Base-by-base conservation (phyloP, 2,797 vertebrate genomes). In the Melanogrammus aeglefinus region DNA sequence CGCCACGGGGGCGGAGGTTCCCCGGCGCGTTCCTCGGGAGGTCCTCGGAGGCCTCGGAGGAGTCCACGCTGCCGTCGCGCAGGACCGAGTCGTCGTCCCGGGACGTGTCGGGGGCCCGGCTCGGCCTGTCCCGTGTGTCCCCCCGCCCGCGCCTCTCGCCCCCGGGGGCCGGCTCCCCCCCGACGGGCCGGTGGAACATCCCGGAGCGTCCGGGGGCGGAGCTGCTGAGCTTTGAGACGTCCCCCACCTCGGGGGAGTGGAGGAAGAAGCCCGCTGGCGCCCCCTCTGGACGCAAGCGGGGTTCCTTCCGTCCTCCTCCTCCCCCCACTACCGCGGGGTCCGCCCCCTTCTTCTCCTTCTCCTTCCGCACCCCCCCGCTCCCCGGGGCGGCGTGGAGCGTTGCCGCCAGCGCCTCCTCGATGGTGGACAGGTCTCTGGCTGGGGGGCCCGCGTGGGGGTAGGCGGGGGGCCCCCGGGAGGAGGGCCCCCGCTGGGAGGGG, bases 181-280 rank as follows among this genome's bases (percentile, higher is more conserved):
- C 87, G 0, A 87, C 82, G 1, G 92, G 89, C 74, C 84, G 88
- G 63, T 83, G 75, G 76, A 92, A 89, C 76, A 92, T 72, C 3
- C 82, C 93, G 1, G 94, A 89, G 71, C 81, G 92, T 78, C 88
- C 88, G 0, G 94, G 93, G 69, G 94, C 92, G 0, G 94, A 94
- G 80, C 92, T 94, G 74, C 94, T 94, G 13, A 95, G 90, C 78
- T 83, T 89, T 13, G 80, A 76, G 21, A 82, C 79, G 8, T 86
- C 84, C 12, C 91, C 84, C 12, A 91, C 90, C 51, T 95, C 94
- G 0, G 94, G 94, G 1, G 91, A 94, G 80, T 97, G 96, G 77
- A 98, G 92, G 83, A 95, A 97, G 88, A 98, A 98, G n/a, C 96
- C 96, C 0, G 96, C 96, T 0, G 97, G 95, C 0, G 97, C 97